Conservation (phyloP, 2,113 vertebrate genomes). For the Tapirus terrestris region DNA sequence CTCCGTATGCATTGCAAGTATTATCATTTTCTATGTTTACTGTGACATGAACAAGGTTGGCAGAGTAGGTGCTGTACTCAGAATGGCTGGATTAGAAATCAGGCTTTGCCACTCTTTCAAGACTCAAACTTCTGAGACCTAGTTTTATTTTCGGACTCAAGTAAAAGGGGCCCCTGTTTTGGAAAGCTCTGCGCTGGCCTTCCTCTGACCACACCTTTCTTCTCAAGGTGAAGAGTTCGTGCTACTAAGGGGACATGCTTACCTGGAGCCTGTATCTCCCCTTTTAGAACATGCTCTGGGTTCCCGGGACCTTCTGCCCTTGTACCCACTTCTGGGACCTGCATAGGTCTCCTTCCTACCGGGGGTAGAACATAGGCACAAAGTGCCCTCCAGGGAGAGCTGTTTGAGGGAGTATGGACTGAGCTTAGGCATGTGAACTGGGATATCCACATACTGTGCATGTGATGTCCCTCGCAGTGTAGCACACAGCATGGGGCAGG, state of each 20-base stretch:
- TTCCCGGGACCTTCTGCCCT: background rate
- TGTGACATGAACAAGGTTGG: background rate
- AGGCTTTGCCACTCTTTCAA: background rate
- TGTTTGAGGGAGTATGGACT: background rate
- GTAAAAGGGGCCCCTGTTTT: background rate
- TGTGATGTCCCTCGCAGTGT: accelerated
- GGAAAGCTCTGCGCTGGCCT: background rate
- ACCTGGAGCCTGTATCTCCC: background rate
- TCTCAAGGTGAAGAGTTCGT: background rate
- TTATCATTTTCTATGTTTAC: background rate
- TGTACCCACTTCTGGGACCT: background rate
- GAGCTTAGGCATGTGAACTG: background rate
- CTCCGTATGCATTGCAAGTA: background rate
- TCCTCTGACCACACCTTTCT: background rate
- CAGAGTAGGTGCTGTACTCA: background rate
- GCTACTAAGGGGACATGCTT: background rate
- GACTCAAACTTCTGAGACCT: background rate
- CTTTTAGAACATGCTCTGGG: background rate
- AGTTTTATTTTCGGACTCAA: background rate
- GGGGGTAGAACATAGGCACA: background rate
- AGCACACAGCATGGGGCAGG: background rate
- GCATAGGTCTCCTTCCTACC: background rate
- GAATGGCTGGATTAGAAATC: background rate
- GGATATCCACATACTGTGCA: background rate
- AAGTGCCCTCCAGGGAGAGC: background rate